Conservation (phyloP, 2,888 invertebrate genomes). For the Hirtodrosophila confusa region DNA sequence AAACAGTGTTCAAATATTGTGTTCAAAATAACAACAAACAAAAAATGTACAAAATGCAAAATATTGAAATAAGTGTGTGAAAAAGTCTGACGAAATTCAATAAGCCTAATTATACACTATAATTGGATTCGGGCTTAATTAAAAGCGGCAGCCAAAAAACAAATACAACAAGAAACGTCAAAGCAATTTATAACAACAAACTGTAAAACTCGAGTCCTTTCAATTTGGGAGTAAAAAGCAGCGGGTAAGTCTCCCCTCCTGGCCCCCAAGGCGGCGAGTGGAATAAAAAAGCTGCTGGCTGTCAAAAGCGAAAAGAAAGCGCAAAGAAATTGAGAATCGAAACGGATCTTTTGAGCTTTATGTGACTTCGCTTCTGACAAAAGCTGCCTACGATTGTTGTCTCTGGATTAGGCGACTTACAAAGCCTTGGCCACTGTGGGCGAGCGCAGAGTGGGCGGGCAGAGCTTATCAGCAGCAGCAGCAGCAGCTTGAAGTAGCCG, state of each 20-base stretch:
- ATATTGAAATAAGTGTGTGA: slow-evolving; percentile 15
- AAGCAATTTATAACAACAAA: too few species aligned
- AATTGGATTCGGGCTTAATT: slow-evolving; percentile 48
- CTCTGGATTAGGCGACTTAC: too few species aligned
- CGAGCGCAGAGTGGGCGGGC: not conserved
- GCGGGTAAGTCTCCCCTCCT: slow-evolving; percentile 11
- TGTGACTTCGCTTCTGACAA: too few species aligned
- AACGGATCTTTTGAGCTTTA: too few species aligned
- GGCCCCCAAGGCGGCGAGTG: too few species aligned
- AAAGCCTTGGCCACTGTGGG: too few species aligned
- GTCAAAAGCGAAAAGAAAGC: too few species aligned
- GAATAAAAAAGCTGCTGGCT: too few species aligned
- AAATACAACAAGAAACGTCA: slow-evolving; percentile 44
- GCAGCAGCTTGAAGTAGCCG: slow-evolving; percentile 4
- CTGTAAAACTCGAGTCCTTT: too few species aligned
- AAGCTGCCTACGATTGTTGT: too few species aligned
- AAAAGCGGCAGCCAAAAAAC: slow-evolving; percentile 15
- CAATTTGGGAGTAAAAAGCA: slow-evolving; percentile 4
- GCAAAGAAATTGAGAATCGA: too few species aligned
- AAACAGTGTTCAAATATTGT: slow-evolving; percentile 17
- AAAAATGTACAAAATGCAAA: not conserved
- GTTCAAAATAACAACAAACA: slow-evolving; percentile 6
- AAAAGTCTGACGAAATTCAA: slow-evolving; percentile 23
- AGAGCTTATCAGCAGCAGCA: slow-evolving; percentile 25
- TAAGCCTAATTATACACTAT: slow-evolving; percentile 30